Evolutionary conservation across 1,140 invertebrate species (phyloP), one percentile per base, ranked within the genome.

Genomic region (Drosophila burlai): DNA sequence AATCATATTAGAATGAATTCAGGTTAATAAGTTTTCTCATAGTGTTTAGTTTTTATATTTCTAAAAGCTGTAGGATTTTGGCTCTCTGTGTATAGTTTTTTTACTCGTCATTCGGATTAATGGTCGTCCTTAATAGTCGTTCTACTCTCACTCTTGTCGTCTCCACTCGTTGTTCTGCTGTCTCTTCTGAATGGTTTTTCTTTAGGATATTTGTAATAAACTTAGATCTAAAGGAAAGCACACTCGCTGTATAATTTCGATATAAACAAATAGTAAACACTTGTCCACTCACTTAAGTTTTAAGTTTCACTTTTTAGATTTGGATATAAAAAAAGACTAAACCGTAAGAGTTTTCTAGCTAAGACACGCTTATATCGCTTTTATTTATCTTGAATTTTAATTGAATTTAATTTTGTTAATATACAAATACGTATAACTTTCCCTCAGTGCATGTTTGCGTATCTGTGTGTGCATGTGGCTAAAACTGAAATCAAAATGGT

Each of bases 401-500:
- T 55, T 16, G 16, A 24, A 16, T 6, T 16, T 6, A 5, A 9
- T 55, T 38, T 38, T 3, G 0, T 38, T 38, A 5, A 1, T 10
- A 34, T 7, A 24, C 18, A 36, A 5, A 16, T 21, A 36, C 4
- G 13, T 38, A 15, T 16, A 21, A n/a, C 21, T 66, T 21, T 59
- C 21, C 15, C 47, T 38, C 42, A 11, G 72, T 57, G 38, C 31
- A 71, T 34, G 63, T 21, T 21, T 40, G 31, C 61, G 40, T 52
- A 49, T 45, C 18, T 42, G 43, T 66, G 46, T 54, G 57, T 49
- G 29, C 40, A 61, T 57, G 59, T 55, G 40, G 47, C 54, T 24
- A 45, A 16, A 73, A 71, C 62, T 60, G 74, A 60, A 77, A 77
- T 76, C 74, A 57, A 77, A 55, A 77, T 68, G 54, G 62, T 49